Evolutionary conservation across 2,888 invertebrate species (phyloP), one percentile per base, ranked within the genome.

Genomic region (Phortica magna): DNA sequence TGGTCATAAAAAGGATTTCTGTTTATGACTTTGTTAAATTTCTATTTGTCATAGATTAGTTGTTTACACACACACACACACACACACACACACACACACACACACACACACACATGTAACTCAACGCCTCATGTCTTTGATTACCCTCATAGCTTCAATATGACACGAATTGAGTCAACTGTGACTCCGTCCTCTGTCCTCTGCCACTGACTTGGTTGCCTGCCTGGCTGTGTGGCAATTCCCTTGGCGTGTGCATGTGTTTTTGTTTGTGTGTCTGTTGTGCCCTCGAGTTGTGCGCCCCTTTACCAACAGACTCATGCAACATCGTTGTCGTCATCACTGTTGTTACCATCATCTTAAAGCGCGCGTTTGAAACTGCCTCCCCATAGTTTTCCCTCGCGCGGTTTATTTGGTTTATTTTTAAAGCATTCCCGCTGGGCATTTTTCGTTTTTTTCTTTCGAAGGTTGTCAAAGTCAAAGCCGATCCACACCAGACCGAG

Each of bases 341-440:
- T 41, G 57, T 17, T 22, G 59, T 6, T 2, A 19, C 7, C 9
- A 53, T 53, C 31, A 53, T 71, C 53, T 71, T 55, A 31, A 31
- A 22, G 48, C 48, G 48, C 48, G 48, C 9, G 48, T 48, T 48
- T 48, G 4, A 48, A 48, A 48, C 9, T 5, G 48, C 14, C 48
- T 48, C 48, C 48, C 48, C 14, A 14, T 48, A 48, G 14, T 68
- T 82, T 77, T 74, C 77, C 76, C 42, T 77, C 72, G 31, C 19
- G 6, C 31, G 74, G 65, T 75, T 68, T 74, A 79, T 42, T 73
- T 42, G 73, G 19, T 80, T 82, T 87, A 83, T 85, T 85, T 87
- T 87, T 85, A 87, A 85, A 85, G 79, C 76, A 82, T 82, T 87
- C 83, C 88, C 84, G 79, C 78, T 77, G 87, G 88, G 87, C 83